phyloP scores from a whole-genome alignment of 1,140 invertebrate genomes.

The Cephus cinctus region DNA sequence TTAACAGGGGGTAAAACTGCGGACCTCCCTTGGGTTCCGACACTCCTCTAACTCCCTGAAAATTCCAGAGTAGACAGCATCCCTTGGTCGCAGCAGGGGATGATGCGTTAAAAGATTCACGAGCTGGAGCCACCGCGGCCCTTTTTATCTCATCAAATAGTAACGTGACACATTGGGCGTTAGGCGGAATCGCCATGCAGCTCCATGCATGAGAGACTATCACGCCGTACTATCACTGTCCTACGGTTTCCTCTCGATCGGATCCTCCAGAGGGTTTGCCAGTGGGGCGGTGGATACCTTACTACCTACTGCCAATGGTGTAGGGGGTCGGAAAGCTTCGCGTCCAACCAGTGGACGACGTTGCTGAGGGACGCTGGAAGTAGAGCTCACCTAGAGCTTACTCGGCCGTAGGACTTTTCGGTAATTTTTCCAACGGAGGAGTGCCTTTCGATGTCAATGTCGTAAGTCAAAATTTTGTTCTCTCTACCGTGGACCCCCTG shows the following conservation, averaged over 20 bases:
- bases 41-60: slow-evolving; percentile 45
- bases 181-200: slow-evolving; percentile 1
- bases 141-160: slow-evolving; percentile 52
- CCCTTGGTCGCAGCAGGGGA: slow-evolving; percentile 13
- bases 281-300: too few relatives aligned
- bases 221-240: too few relatives aligned
- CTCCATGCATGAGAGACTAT: slow-evolving; percentile 4
- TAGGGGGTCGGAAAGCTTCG: too few relatives aligned
- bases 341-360: too few relatives aligned
- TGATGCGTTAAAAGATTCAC: slow-evolving; percentile 44
- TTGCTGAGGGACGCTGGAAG: not conserved
- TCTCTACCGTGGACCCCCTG: too few relatives aligned
- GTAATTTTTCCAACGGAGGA: slow-evolving; percentile 16
- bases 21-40: slow-evolving; percentile 40
- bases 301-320: too few relatives aligned
- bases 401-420: slow-evolving; percentile 5
- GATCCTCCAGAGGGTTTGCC: too few relatives aligned
- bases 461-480: slow-evolving; percentile 45
- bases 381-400: slow-evolving; percentile 2
- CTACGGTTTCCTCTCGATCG: too few relatives aligned
- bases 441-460: slow-evolving; percentile 41
- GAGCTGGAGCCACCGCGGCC: slow-evolving; percentile 30
- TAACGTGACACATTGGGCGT: slow-evolving; percentile 21
- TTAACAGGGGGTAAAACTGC: slow-evolving; percentile 43
- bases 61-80: slow-evolving; percentile 22